Percentiles rank a stretch among this genome's conserved stretches.
These are phyloP conservation scores for Drosophila ustulata DNA, from an alignment of 2,888 invertebrate genomes.

Conservation along the genomic window DNA sequence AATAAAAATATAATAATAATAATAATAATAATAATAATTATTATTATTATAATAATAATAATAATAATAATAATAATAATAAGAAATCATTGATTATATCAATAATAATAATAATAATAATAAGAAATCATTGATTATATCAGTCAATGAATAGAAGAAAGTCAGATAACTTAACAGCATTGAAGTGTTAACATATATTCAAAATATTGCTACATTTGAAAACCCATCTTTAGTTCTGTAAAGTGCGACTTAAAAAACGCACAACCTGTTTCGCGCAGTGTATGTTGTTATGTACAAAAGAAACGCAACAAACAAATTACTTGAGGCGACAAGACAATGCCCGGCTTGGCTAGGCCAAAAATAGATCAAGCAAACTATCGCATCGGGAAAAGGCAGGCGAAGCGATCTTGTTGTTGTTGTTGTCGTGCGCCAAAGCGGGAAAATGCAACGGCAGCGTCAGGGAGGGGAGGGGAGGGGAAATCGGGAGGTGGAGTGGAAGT, in stretches of 20 bases:
- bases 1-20: too few species aligned
- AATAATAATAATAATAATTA: too few species aligned
- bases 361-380: slow-evolving; percentile 73
- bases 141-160: too few species aligned
- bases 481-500: slow-evolving; percentile 27
- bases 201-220: background rate
- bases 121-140: too few species aligned
- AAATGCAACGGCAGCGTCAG: slow-evolving; percentile 40
- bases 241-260: background rate
- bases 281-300: slow-evolving; percentile 45
- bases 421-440: slow-evolving; percentile 76
- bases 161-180: too few species aligned
- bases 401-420: slow-evolving; percentile 53
- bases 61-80: too few species aligned
- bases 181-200: too few species aligned
- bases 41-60: too few species aligned
- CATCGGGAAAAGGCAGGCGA: slow-evolving; percentile 37
- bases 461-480: slow-evolving; percentile 17
- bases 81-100: too few species aligned
- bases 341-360: slow-evolving; percentile 62
- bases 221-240: background rate
- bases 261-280: slow-evolving; percentile 46
- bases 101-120: too few species aligned
- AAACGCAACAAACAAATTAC: slow-evolving; percentile 80
- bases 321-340: slow-evolving; percentile 73